Conservation (phyloP, 2,113 vertebrate species). For the Scalopus aquaticus region DNA sequence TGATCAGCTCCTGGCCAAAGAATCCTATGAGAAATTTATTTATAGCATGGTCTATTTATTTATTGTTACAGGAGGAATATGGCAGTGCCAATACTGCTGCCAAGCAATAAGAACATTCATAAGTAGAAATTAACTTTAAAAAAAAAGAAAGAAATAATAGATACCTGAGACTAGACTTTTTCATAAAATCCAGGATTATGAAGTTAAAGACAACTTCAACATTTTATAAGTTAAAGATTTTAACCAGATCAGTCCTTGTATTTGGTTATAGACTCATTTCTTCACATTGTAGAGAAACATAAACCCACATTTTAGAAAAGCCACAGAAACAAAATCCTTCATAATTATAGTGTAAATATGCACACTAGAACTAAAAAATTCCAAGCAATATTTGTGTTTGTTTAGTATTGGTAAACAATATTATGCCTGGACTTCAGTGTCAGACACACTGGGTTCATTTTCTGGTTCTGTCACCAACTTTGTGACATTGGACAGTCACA, state of each 20-base stretch:
- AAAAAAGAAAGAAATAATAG: slow-evolving; percentile 2
- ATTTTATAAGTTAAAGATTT: neutral
- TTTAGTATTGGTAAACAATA: neutral
- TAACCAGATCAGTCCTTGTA: neutral
- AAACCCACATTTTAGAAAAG: neutral
- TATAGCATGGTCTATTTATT: slow-evolving; percentile 6
- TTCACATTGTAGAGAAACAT: neutral
- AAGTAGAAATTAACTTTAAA: slow-evolving; percentile 14
- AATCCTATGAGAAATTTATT: neutral
- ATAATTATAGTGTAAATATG: neutral
- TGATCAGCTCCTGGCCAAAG: slow-evolving; percentile 10
- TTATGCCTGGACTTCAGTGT: neutral
- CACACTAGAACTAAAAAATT: neutral
- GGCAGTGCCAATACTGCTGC: neutral
- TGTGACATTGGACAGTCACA: neutral
- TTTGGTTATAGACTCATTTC: neutral
- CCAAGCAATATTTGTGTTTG: neutral
- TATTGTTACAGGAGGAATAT: neutral
- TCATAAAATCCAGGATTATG: neutral
- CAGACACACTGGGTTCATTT: neutral
- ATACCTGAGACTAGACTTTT: neutral
- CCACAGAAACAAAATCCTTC: neutral
- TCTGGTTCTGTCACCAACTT: neutral
- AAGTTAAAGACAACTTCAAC: neutral
- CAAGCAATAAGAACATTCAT: neutral